Conservation (phyloP, 2,888 invertebrate species). For the Lepeophtheirus nordmannii region DNA sequence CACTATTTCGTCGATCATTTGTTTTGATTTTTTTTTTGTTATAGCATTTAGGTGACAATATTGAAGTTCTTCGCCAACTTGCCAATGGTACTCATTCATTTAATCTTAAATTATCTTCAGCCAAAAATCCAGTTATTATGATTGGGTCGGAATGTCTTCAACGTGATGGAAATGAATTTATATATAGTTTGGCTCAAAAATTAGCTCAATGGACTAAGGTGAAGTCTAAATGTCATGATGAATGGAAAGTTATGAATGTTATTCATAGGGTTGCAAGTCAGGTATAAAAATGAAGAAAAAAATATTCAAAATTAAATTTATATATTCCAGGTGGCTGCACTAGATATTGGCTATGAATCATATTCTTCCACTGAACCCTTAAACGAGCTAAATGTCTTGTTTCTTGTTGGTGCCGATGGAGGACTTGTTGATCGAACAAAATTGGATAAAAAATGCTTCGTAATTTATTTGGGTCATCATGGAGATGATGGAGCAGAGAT, state of each 20-base stretch:
- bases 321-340: conserved; percentile 58
- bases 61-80: conserved; percentile 55
- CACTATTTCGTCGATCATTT: conserved; percentile 5
- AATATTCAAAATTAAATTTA: neutral
- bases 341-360: conserved; percentile 81
- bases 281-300: conserved; percentile 26
- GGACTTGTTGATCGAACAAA: conserved; percentile 56
- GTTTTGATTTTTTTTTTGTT: conserved; percentile 26
- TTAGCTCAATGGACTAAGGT: conserved; percentile 40
- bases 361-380: conserved; percentile 48
- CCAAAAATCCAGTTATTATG: conserved; percentile 76
- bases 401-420: conserved; percentile 85
- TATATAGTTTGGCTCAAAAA: conserved; percentile 42
- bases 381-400: conserved; percentile 57
- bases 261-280: conserved; percentile 81
- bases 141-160: conserved; percentile 72
- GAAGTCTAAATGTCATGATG: conserved; percentile 31
- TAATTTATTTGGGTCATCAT: conserved; percentile 87
- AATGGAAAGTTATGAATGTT: conserved; percentile 76
- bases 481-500: conserved; percentile 83
- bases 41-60: conserved; percentile 66
- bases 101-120: conserved; percentile 49
- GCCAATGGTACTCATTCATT: conserved; percentile 54
- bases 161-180: conserved; percentile 50
- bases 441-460: conserved; percentile 60